Evolutionary conservation across 2,797 vertebrate genomes (phyloP), one percentile per base, ranked within the genome.

Genomic region (Gymnothorax javanicus): DNA sequence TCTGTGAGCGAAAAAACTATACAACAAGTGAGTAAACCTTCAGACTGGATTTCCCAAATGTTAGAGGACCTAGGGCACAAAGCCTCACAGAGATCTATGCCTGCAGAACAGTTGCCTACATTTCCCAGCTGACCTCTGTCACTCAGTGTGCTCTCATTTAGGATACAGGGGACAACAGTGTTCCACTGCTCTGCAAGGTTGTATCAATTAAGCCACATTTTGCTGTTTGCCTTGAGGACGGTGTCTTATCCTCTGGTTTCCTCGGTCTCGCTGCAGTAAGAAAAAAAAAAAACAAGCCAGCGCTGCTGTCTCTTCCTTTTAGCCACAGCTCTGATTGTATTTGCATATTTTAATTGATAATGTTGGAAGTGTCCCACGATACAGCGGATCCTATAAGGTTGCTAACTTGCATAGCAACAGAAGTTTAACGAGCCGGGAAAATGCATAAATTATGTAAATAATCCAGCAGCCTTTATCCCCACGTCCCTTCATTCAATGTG

Each of bases 401-500:
- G 56, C 57, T 57, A 64, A 88, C 62, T 81, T 84, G 83, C 86
- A 85, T 85, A 85, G 88, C 84, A 82, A 87, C 84, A 87, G 84
- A 85, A 82, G 73, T 67, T 82, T 86, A 88, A 86, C 62, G 75
- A 87, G 86, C 84, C 73, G 77, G 67, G 86, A 83, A 89, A 85
- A 89, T 85, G 83, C 83, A 89, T 87, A 82, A 87, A 89, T 89
- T 87, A 89, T 85, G 86, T 84, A 85, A 89, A 86, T 88, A 86
- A 79, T 69, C 60, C 71, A 13, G 23, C 82, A 20, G 60, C 87
- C 84, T 67, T 87, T 87, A 79, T 87, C 62, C 83, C 71, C 59
- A n/a, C 8, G 86, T 75, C 83, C 83, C 86, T 86, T 59, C 87
- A 87, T 87, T 73, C 82, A 82, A 52, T 75, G 75, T 23, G 57